Base-by-base conservation (phyloP, 2,888 invertebrate genomes). In the Nomada ferruginata region DNA sequence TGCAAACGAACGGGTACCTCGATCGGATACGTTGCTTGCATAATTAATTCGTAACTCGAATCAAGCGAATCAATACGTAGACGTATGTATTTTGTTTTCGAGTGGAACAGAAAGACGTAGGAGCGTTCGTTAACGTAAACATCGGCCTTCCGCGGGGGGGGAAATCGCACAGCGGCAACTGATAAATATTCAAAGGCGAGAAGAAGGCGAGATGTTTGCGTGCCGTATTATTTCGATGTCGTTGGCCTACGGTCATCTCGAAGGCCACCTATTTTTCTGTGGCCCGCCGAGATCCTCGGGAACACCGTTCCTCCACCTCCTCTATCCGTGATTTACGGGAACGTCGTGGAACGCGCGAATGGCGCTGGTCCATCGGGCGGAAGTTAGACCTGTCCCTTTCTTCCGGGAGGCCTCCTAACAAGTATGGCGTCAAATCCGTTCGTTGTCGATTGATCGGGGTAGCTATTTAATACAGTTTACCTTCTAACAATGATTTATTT, bases 191-290 rank as follows among this genome's bases (percentile, higher is more conserved):
- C 73, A 68, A 63, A 52, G 60, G 57, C 70, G 47, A 10, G 75
- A 64, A n/a, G n/a, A n/a, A n/a, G n/a, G n/a, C n/a, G n/a, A n/a
- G n/a, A 50, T 68, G 70, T 77, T 81, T 73, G 76, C 80, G 44
- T 50, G 73, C 70, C 47, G 69, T 66, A 50, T 64, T 70, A 81
- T 82, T 77, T 36, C 36, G 47, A 63, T 78, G 86, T 82, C 86
- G 80, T 80, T 84, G 82, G 70, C 86, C 86, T 64, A 60, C 70
- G 52, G 75, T 59, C 74, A 18, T 52, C 23, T 29, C 71, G 75
- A 84, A 86, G 78, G 75, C 65, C 78, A 74, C 68, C 76, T 71
- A 77, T 81, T 72, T 78, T 72, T 72, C 65, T 72, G 44, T 7
- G 44, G 57, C 65, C 20, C 26, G 2, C 3, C n/a, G 13, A 59